phyloP scores from a whole-genome alignment of 2,113 vertebrate genomes.

The Xyrauchen texanus region DNA sequence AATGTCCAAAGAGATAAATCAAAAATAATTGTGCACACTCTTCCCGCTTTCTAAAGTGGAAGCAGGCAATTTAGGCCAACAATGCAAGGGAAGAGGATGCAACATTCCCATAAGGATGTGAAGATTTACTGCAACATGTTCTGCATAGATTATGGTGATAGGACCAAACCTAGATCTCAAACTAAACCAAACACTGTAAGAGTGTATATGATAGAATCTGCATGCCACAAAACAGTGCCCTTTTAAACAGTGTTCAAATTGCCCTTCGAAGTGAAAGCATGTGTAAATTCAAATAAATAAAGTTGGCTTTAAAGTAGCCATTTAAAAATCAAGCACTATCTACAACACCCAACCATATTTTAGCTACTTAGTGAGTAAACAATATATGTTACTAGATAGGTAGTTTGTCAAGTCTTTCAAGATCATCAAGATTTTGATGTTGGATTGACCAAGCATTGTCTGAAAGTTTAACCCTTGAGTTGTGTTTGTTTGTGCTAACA shows the following conservation, averaged over 20 bases:
- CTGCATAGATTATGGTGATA: background rate
- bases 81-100: conserved; percentile 54
- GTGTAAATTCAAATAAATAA: no score
- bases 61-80: conserved; percentile 63
- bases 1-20: conserved; percentile 77
- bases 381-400: no score
- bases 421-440: no score
- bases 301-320: no score
- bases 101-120: conserved; percentile 24
- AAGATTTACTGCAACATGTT: conserved; percentile 33
- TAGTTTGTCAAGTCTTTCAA: no score
- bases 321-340: background rate
- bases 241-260: no score
- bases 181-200: background rate
- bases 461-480: no score
- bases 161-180: background rate
- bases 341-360: no score
- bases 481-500: no score
- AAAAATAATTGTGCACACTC: conserved; percentile 71
- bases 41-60: conserved; percentile 61
- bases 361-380: no score
- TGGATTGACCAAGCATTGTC: no score
- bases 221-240: background rate
- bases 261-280: no score
- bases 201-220: background rate